phyloP scores from a whole-genome alignment of 2,888 invertebrate species.

The Pardosa pseudoannulata region DNA sequence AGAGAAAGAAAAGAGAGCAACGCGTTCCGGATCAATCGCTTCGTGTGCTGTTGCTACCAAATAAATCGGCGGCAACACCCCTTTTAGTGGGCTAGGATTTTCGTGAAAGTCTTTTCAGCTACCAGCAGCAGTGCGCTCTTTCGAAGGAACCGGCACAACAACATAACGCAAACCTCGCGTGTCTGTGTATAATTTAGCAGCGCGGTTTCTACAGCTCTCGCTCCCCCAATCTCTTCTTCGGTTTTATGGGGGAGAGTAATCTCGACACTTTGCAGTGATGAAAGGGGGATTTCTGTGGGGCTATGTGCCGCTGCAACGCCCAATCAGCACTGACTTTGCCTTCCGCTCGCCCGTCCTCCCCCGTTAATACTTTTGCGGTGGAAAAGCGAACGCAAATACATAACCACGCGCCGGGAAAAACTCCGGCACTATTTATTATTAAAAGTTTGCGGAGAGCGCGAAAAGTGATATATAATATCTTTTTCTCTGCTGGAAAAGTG shows the following conservation, averaged over 20 bases:
- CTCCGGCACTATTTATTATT: neutral
- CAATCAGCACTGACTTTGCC: neutral
- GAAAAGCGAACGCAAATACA: neutral
- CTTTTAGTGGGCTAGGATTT: conserved; percentile 62
- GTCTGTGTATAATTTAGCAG: neutral
- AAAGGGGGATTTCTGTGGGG: neutral
- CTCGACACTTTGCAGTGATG: neutral
- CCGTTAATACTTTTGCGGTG: neutral
- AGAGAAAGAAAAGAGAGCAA: conserved; percentile 17
- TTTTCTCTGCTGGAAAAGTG: neutral
- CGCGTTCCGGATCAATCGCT: conserved; percentile 51
- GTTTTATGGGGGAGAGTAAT: neutral
- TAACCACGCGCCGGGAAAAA: neutral
- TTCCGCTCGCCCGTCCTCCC: neutral
- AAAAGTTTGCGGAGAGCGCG: neutral
- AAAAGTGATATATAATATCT: neutral
- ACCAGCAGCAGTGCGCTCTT: conserved; percentile 27
- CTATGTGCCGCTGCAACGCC: neutral
- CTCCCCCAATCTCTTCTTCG: too few relatives aligned
- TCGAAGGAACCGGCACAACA: neutral
- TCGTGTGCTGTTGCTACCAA: conserved; percentile 26
- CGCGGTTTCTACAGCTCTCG: neutral
- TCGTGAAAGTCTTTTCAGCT: conserved; percentile 49
- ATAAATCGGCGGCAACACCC: conserved; percentile 55
- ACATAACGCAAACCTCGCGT: too few relatives aligned